Evolutionary conservation across 2,113 vertebrate genomes (phyloP), one percentile per base, ranked within the genome.

Genomic region (Scolopax mira): DNA sequence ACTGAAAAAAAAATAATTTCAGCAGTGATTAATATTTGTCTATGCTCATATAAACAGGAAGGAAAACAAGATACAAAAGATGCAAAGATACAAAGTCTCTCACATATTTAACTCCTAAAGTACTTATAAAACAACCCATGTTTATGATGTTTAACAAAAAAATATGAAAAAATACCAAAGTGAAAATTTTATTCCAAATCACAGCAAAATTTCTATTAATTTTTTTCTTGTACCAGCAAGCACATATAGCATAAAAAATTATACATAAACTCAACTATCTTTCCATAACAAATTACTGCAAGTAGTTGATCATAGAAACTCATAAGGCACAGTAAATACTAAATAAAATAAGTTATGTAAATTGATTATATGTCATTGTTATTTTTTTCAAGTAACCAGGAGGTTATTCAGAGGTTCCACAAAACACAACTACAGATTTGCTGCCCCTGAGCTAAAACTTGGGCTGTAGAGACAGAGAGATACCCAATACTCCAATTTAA

Each of bases 381-480:
- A 21, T n/a, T 57, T 33, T n/a, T 57, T 28, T 11, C 3, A 2
- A 52, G 17, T 13, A 91, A 44, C 10, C 0, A 0, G 58, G 82
- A 79, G 18, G 17, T 79, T 75, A 79, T 25, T 61, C 49, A 79
- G 51, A 31, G 44, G 25, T 78, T 88, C 73, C n/a, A 67, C 12
- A 65, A 2, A 11, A 78, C 46, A 84, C 4, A 86, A 16, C 8
- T 66, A 67, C 18, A 69, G 16, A n/a, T 77, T 90, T 84, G 71
- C 28, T 80, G 49, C 6, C 48, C 15, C 33, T 64, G 18, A 80
- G 33, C 18, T 74, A 77, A 73, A 91, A 37, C 8, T 62, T 6
- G 25, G 10, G 16, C 33, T 65, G 30, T 10, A 30, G 33, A 28
- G 18, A 58, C 9, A 54, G n/a, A 79, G 1, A 51, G 15, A 23